Evolutionary conservation across 2,888 invertebrate species (phyloP).

Genomic region (Heliconius charithonia): DNA sequence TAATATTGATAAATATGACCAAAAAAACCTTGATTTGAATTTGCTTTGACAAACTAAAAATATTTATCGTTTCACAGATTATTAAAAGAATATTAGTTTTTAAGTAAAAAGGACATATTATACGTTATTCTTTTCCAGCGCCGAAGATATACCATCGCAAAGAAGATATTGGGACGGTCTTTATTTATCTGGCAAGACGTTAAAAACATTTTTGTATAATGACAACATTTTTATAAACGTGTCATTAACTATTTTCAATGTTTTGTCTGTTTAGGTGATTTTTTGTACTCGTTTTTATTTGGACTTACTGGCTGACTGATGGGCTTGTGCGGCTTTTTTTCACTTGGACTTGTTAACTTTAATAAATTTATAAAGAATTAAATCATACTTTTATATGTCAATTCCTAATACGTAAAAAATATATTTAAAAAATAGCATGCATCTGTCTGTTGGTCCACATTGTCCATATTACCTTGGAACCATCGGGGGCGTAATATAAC

Average conservation of each 20-base stretch:
- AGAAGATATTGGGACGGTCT: slow-evolving; percentile 55
- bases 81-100: slow-evolving; percentile 2
- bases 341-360: slow-evolving; percentile 10
- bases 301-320: slow-evolving; percentile 33
- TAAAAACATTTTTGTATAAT: slow-evolving; percentile 53
- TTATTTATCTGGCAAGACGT: slow-evolving; percentile 46
- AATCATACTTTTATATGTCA: background rate
- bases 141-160: slow-evolving; percentile 47
- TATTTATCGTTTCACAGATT: background rate
- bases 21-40: background rate
- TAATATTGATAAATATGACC: no score
- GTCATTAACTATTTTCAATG: slow-evolving; percentile 56
- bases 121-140: slow-evolving; percentile 41
- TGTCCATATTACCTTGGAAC: background rate
- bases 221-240: slow-evolving; percentile 57
- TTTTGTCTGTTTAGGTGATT: slow-evolving; percentile 44
- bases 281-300: slow-evolving; percentile 8
- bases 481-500: background rate
- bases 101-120: slow-evolving; percentile 26
- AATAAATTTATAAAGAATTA: slow-evolving; percentile 1
- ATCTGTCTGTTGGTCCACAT: background rate
- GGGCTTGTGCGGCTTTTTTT: background rate
- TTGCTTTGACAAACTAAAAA: background rate
- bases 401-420: background rate
- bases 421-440: background rate